These are phyloP conservation scores for Ormia ochracea DNA, from an alignment of 2,888 invertebrate species.

Conservation along the genomic window DNA sequence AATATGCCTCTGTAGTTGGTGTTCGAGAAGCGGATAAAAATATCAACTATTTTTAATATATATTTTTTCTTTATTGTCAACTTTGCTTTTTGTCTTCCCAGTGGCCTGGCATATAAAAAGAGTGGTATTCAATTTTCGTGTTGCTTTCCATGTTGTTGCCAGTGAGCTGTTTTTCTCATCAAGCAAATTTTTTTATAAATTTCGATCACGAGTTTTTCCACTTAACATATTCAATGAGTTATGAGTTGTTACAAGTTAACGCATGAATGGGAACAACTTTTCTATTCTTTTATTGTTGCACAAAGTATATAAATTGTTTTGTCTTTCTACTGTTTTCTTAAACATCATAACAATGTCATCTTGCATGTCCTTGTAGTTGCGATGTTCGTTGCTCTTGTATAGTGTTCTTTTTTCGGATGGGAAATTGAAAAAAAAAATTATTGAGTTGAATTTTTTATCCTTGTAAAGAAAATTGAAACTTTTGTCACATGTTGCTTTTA, in stretches of 20 bases:
- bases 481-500: slow-evolving; percentile 49
- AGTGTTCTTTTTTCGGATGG: neutral
- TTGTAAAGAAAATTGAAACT: slow-evolving; percentile 34
- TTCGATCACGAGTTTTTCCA: slow-evolving; percentile 63
- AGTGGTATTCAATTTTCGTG: neutral
- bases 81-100: neutral
- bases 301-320: too few species aligned
- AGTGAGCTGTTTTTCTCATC: slow-evolving; percentile 23
- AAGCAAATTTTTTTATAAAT: slow-evolving; percentile 57
- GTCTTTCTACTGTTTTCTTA: neutral
- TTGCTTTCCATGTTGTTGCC: slow-evolving; percentile 23
- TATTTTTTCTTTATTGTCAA: neutral
- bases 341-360: slow-evolving; percentile 7
- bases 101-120: slow-evolving; percentile 14
- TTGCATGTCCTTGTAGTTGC: slow-evolving; percentile 43
- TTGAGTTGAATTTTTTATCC: neutral
- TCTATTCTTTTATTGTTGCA: slow-evolving; percentile 8
- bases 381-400: slow-evolving; percentile 3
- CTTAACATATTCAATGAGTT: slow-evolving; percentile 63
- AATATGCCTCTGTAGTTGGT: slow-evolving; percentile 33
- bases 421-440: neutral
- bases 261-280: slow-evolving; percentile 54
- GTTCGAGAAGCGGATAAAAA: slow-evolving; percentile 22
- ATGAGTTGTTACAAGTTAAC: slow-evolving; percentile 60
- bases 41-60: slow-evolving; percentile 3